Base-by-base conservation (phyloP, 2,797 vertebrate genomes). In the Hippocampus kuda region DNA sequence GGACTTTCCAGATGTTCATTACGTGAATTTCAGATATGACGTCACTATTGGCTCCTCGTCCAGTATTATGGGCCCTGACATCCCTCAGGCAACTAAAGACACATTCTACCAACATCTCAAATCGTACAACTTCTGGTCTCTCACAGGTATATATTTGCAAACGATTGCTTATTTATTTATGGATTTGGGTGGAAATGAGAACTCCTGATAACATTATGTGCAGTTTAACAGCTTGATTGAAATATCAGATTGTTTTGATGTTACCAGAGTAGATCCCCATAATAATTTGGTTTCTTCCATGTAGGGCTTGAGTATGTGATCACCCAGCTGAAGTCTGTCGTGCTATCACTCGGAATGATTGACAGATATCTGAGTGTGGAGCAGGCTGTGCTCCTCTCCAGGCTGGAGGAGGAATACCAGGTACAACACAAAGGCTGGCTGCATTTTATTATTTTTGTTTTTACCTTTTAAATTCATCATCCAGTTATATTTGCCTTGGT, bases 391-490 rank as follows among this genome's bases (percentile, higher is more conserved):
- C 85, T 96, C 11, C 88, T 99, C 18, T 98, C 97, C 54, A 92
- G 94, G 68, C 89, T 99, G 65, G 97, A 99, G 85, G 97, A 98
- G 78, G 95, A 98, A 79, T 99, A 91, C 79, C 97, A 99, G 96
- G 97, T 99, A 89, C 16, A 57, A 65, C 6, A 64, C 9, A 15
- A 38, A 38, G 34, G 34, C 34, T 38, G 34, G 7, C 34, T 1
- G 34, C 34, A 38, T 38, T 38, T 38, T 38, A 38, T 38, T 34
- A 34, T 44, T 44, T 13, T 46, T 46, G 10, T 13, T 46, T 46
- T 46, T 46, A 46, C 44, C 10, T 12, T 12, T 46, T 46, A 15
- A 15, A 46, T 46, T 3, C 13, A 11, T 46, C 44, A 46, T 46
- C 13, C 2, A 46, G 44, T 11, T 16, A 48, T 48, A 48, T 48